Conservation (phyloP, 2,888 invertebrate species). For the Adela reaumurella region DNA sequence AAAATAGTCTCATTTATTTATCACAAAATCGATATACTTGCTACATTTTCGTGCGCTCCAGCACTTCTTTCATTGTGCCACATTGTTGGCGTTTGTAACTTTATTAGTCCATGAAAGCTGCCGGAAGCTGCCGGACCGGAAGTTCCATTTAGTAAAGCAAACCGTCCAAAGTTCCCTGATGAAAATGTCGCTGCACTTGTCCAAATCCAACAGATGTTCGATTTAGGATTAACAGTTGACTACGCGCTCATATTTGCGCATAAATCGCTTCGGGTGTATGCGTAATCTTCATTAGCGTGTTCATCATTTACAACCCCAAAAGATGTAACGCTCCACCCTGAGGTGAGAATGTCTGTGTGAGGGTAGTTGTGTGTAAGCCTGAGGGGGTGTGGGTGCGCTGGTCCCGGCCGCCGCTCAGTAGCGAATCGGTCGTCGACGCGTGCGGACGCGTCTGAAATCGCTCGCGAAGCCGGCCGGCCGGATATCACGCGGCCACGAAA, state of each 20-base stretch:
- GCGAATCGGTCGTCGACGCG: conserved; percentile 37
- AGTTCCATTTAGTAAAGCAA: too few relatives aligned
- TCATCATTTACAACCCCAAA: conserved; percentile 47
- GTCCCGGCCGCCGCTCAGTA: conserved; percentile 51
- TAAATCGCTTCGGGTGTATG: conserved; percentile 27
- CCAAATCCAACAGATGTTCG: too few relatives aligned
- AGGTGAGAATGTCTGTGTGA: conserved; percentile 25
- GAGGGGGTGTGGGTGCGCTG: conserved; percentile 18
- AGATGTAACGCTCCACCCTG: conserved; percentile 40
- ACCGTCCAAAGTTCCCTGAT: too few relatives aligned
- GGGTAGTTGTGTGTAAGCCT: conserved; percentile 25
- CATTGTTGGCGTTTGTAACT: too few relatives aligned
- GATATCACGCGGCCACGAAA: neutral
- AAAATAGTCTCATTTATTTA: too few relatives aligned
- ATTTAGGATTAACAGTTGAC: too few relatives aligned
- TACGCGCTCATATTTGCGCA: conserved; percentile 28
- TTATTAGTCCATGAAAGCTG: too few relatives aligned
- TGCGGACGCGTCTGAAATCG: conserved; percentile 44
- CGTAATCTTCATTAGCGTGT: conserved; percentile 40
- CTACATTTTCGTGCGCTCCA: too few relatives aligned
- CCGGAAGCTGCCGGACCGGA: too few relatives aligned
- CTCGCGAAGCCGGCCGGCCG: conserved; percentile 16
- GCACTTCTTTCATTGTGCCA: too few relatives aligned
- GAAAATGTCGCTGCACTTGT: too few relatives aligned
- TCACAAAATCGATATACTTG: too few relatives aligned